phyloP scores from a whole-genome alignment of 2,113 vertebrate genomes.

The Nannobrachium achirus region DNA sequence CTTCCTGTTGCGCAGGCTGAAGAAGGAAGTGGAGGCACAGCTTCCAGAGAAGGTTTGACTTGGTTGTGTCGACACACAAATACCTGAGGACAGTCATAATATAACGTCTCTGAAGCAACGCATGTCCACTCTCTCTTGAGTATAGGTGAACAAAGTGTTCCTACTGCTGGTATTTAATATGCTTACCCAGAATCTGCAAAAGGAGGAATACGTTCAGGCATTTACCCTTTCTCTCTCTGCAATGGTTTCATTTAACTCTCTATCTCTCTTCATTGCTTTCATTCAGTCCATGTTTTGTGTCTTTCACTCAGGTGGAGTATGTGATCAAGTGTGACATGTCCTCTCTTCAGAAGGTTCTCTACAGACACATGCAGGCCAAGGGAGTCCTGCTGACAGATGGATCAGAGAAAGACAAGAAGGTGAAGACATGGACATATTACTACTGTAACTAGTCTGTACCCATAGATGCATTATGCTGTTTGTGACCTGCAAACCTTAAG shows the following conservation, averaged over 20 bases:
- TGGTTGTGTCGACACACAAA: neutral
- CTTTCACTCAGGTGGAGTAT: slow-evolving; percentile 87
- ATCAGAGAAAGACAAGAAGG: slow-evolving; percentile 98
- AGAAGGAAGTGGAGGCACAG: slow-evolving; percentile 97
- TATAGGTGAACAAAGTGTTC: too few relatives aligned
- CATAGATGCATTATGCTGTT: too few relatives aligned
- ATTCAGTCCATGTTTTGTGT: neutral
- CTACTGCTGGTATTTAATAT: too few relatives aligned
- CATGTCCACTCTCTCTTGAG: too few relatives aligned
- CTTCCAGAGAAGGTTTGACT: slow-evolving; percentile 90
- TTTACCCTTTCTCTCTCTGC: too few relatives aligned
- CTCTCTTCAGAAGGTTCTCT: slow-evolving; percentile 91
- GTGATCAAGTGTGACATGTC: slow-evolving; percentile 99
- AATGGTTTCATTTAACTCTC: too few relatives aligned
- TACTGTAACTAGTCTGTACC: too few relatives aligned
- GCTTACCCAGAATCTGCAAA: too few relatives aligned
- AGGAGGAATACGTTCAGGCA: too few relatives aligned
- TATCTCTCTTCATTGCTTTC: neutral
- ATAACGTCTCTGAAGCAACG: too few relatives aligned
- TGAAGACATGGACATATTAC: slow-evolving; percentile 41
- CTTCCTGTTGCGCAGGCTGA: slow-evolving; percentile 93
- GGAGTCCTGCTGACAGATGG: slow-evolving; percentile 94
- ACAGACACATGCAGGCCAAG: slow-evolving; percentile 98
- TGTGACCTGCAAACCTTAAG: too few relatives aligned
- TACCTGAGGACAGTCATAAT: too few relatives aligned